Base-by-base conservation (phyloP, 2,888 invertebrate genomes). In the Pristionchus exspectatus region DNA sequence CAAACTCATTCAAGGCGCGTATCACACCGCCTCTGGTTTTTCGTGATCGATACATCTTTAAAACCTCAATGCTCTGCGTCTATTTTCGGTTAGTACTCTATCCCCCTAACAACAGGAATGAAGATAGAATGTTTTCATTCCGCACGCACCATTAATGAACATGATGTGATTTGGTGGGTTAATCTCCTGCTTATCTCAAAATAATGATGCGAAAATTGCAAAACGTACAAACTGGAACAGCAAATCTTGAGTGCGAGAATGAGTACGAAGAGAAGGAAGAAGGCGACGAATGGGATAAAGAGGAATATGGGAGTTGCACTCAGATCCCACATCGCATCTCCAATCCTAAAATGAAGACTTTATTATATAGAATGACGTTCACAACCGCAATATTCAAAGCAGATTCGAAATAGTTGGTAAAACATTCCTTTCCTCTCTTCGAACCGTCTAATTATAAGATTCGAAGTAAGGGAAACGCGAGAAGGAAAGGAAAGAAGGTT, bases 281-380 rank as follows among this genome's bases (percentile, higher is more conserved):
- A 89, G 21, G 89, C 89, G 50, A 89, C 66, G 89, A 89, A 89
- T 24, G 89, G 89, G 44, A 89, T 54, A 27, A 89, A 89, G 44
- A 89, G 89, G 54, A 81, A 89, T 38, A 89, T 33, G 14, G 89
- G 89, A 81, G 89, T 89, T 24, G 50, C 83, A 74, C 74, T 88
- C 74, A 88, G 56, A 56, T 88, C 87, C 30, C 38, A 74, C 87
- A 88, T 88, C 33, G 50, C 87, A 88, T 88, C 21, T 18, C 54
- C 33, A 56, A 59, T 59, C 24, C 84, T 85, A 30, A 14, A 59
- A 33, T 2, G 3, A 30, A 2, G 24, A 4, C 18, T 27, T 63
- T 24, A 63, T 0, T 63, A 50, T 50, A 9, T 7, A 50, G 44
- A 50, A 50, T 50, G 38, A 38, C 38, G 38, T 24, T 21, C 59